Conservation (phyloP, 2,888 invertebrate genomes). For the Drosophila tripunctata region DNA sequence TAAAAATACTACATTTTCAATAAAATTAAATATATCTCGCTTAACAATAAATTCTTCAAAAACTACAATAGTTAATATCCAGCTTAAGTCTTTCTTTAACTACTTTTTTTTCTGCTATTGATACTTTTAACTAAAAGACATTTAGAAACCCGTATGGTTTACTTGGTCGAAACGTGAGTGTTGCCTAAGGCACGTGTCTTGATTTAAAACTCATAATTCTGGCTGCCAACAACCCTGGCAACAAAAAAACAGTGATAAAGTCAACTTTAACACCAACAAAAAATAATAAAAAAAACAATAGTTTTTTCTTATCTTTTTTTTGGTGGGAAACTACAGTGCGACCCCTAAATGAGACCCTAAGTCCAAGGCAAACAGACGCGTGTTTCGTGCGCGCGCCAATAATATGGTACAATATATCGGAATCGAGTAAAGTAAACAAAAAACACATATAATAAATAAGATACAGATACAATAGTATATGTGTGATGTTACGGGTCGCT, state of each 20-base stretch:
- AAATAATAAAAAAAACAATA: slow-evolving; percentile 26
- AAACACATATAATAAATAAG: slow-evolving; percentile 52
- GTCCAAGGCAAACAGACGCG: slow-evolving; percentile 54
- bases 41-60: no score
- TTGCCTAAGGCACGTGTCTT: slow-evolving; percentile 36
- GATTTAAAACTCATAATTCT: slow-evolving; percentile 47
- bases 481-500: slow-evolving; percentile 32
- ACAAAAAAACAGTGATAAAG: slow-evolving; percentile 3
- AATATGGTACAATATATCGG: slow-evolving; percentile 64
- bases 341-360: slow-evolving; percentile 39
- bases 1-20: no score
- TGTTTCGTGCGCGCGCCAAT: slow-evolving; percentile 62
- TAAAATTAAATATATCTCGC: no score
- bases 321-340: slow-evolving; percentile 47
- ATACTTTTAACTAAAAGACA: neutral
- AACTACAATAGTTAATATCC: no score
- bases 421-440: slow-evolving; percentile 72
- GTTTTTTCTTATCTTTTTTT: slow-evolving; percentile 57
- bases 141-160: neutral
- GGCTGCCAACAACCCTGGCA: slow-evolving; percentile 24
- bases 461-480: slow-evolving; percentile 26
- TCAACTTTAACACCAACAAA: slow-evolving; percentile 30
- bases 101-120: no score
- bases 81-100: no score
- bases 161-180: neutral